These are phyloP conservation scores for Lordiphosa fenestrarum DNA, from an alignment of 2,888 invertebrate genomes.

Conservation along the genomic window DNA sequence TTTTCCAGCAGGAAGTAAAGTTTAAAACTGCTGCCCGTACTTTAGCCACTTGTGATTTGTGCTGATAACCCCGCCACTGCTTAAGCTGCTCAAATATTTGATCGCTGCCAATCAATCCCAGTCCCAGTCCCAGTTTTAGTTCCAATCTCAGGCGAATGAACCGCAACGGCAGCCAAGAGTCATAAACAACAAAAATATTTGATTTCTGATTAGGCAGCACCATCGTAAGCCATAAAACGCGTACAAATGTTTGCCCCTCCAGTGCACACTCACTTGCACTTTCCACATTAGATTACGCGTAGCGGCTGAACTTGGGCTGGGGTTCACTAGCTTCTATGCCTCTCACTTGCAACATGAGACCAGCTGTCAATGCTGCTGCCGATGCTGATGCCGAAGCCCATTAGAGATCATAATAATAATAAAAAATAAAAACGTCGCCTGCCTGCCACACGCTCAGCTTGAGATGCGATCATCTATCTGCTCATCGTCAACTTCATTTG, in stretches of 20 bases:
- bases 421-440: conserved; percentile 44
- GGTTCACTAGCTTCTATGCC: conserved; percentile 58
- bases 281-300: conserved; percentile 46
- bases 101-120: conserved; percentile 47
- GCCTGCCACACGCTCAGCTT: conserved; percentile 65
- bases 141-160: conserved; percentile 45
- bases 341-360: conserved; percentile 63
- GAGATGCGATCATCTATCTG: conserved; percentile 12
- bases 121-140: conserved; percentile 23
- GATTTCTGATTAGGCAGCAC: conserved; percentile 55
- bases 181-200: conserved; percentile 64
- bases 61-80: conserved; percentile 43
- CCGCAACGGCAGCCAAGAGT: conserved; percentile 28
- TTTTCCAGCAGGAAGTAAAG: neutral
- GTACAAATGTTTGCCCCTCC: conserved; percentile 41
- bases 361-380: conserved; percentile 52
- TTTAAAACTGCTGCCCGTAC: no score
- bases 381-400: conserved; percentile 37
- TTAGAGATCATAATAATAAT: conserved; percentile 38
- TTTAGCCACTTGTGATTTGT: conserved; percentile 43
- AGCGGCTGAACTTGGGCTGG: conserved; percentile 20
- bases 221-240: conserved; percentile 36
- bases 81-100: conserved; percentile 60
- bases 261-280: conserved; percentile 63
- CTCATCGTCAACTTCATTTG: conserved; percentile 23